Evolutionary conservation across 2,797 vertebrate genomes (phyloP).

Genomic region (Luscinia luscinia): DNA sequence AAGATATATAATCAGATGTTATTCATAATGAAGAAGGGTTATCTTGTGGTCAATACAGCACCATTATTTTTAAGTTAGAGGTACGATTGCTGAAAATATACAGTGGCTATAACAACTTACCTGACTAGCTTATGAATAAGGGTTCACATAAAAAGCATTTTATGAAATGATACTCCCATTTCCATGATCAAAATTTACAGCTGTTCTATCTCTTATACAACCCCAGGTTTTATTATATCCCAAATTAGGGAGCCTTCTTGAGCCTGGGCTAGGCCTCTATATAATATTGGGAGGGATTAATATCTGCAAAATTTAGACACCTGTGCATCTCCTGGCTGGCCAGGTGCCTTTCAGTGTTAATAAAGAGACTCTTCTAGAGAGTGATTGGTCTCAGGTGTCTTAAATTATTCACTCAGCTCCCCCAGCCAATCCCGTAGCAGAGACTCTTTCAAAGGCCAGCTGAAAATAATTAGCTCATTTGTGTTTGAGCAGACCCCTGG

Average conservation of each 20-base stretch:
- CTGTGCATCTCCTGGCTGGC: background rate
- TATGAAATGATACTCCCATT: slow-evolving; percentile 51
- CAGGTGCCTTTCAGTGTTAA: background rate
- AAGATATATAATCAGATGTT: slow-evolving; percentile 75
- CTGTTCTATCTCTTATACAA: background rate
- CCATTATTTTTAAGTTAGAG: slow-evolving; percentile 79
- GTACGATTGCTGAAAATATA: slow-evolving; percentile 64
- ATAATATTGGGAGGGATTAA: rapidly evolving
- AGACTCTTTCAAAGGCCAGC: background rate
- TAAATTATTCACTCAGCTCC: background rate
- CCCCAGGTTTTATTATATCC: background rate
- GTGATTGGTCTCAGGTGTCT: background rate
- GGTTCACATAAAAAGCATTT: slow-evolving; percentile 59
- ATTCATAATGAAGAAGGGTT: slow-evolving; percentile 75
- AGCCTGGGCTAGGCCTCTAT: background rate
- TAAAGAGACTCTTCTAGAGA: rapidly evolving
- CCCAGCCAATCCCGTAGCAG: background rate
- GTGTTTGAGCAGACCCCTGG: background rate
- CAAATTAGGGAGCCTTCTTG: background rate
- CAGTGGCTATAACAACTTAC: slow-evolving; percentile 58
- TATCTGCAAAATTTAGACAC: background rate
- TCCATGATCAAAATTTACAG: background rate
- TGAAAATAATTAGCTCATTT: background rate
- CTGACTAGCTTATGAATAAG: slow-evolving; percentile 42
- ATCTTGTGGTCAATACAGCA: slow-evolving; percentile 71